A percentile compares a stretch with the other conserved stretches of the same genome.
phyloP scores from a whole-genome alignment of 2,113 vertebrate species.

The Gadus macrocephalus region DNA sequence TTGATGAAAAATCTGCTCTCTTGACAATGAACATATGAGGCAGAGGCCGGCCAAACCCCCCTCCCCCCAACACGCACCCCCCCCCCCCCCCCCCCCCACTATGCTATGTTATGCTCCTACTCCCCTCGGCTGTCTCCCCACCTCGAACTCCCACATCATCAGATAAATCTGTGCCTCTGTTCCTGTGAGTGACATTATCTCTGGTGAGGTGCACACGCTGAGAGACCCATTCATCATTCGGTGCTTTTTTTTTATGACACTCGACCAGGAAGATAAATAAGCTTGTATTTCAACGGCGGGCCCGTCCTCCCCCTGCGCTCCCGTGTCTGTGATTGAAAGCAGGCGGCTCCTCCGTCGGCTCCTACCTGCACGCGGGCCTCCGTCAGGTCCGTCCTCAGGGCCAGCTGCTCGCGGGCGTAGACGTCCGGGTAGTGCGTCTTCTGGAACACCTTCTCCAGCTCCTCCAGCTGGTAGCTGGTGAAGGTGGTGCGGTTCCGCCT shows the following conservation, averaged over 20 bases:
- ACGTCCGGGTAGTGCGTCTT: constrained; percentile 99
- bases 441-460: constrained; percentile 98
- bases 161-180: constrained; percentile 63
- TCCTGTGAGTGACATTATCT: constrained; percentile 66
- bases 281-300: no score
- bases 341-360: background rate
- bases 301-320: no score
- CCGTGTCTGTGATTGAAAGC: no score
- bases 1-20: constrained; percentile 50
- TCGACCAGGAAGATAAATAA: no score
- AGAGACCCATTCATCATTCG: constrained; percentile 35
- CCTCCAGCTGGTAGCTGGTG: constrained; percentile 97
- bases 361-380: constrained; percentile 95
- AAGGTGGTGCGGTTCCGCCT: constrained; percentile 97
- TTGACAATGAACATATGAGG: constrained; percentile 62
- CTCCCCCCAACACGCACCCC: constrained; percentile 5
- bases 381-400: constrained; percentile 95
- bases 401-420: constrained; percentile 95
- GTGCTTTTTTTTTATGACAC: constrained; percentile 20
- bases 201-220: constrained; percentile 59
- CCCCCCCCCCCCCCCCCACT: constrained; percentile 41
- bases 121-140: constrained; percentile 49
- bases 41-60: constrained; percentile 58
- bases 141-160: constrained; percentile 54
- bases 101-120: constrained; percentile 50